A percentile compares a stretch with the other conserved stretches of the same genome.
Evolutionary conservation across 2,113 vertebrate genomes (phyloP).

Genomic region (Nycticorax nycticorax): DNA sequence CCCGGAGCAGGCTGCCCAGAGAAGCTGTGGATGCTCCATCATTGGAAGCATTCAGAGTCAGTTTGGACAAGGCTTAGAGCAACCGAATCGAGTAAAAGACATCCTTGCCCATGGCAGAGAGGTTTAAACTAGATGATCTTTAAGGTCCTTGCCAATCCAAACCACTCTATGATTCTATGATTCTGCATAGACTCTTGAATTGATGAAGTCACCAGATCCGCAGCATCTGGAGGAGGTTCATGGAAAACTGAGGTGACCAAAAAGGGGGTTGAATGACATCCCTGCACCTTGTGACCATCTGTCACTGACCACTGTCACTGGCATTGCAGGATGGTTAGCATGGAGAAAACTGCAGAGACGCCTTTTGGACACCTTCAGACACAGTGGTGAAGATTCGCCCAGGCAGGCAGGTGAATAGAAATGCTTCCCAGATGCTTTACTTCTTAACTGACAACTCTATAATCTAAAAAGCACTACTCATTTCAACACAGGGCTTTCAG

Average conservation of each 20-base stretch:
- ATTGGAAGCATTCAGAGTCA: background rate
- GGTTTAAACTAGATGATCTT: background rate
- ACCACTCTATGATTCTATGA: background rate
- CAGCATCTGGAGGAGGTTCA: conserved; percentile 86
- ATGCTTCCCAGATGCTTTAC: background rate
- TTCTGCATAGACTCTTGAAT: background rate
- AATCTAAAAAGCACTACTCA: background rate
- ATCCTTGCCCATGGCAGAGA: background rate
- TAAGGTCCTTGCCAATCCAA: background rate
- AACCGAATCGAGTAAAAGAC: background rate
- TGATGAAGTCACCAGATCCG: background rate
- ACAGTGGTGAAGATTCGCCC: background rate
- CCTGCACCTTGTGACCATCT: background rate
- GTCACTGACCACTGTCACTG: background rate
- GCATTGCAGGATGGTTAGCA: background rate
- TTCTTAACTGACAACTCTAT: background rate
- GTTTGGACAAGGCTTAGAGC: background rate
- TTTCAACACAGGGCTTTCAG: background rate
- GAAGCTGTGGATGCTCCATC: background rate
- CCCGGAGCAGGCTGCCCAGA: background rate
- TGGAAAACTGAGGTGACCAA: conserved; percentile 76
- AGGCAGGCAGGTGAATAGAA: background rate
- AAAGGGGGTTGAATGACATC: background rate
- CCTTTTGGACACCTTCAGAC: background rate
- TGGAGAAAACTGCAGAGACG: background rate